phyloP scores from a whole-genome alignment of 1,140 invertebrate species.

The Bemisia tabaci region DNA sequence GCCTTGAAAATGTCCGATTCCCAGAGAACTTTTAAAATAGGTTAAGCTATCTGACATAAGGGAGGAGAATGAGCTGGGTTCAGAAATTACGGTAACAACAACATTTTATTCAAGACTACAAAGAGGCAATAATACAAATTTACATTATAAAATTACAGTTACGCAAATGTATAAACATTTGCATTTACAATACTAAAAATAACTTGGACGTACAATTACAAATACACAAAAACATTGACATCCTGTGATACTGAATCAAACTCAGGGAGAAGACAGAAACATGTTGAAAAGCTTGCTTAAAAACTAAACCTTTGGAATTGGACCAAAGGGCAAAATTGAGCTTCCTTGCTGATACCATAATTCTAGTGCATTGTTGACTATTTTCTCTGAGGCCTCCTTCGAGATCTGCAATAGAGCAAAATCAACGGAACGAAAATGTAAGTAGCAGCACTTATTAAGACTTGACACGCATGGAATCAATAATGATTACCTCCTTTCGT shows the following conservation, averaged over 20 bases:
- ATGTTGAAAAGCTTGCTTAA: not conserved
- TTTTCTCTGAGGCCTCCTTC: slow-evolving; percentile 33
- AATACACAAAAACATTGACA: no score
- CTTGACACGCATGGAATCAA: no score
- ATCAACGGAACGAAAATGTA: slow-evolving; percentile 5
- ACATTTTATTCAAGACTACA: no score
- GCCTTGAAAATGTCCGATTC: no score
- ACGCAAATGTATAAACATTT: not conserved
- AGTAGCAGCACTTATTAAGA: no score
- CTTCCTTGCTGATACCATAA: slow-evolving; percentile 28
- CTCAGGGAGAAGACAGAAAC: not conserved
- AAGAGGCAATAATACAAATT: not conserved
- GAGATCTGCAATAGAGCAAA: slow-evolving; percentile 28
- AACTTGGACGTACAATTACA: not conserved
- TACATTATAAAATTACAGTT: not conserved
- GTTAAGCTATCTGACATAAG: no score
- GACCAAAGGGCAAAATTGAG: slow-evolving; percentile 1
- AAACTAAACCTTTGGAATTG: not conserved
- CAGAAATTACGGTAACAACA: no score
- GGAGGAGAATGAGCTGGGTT: no score
- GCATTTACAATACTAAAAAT: not conserved
- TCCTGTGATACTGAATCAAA: no score
- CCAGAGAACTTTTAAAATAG: no score
- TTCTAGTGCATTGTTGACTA: slow-evolving; percentile 34
- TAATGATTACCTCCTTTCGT: no score